phyloP scores from a whole-genome alignment of 1,140 invertebrate genomes.

The Prorops nasuta region DNA sequence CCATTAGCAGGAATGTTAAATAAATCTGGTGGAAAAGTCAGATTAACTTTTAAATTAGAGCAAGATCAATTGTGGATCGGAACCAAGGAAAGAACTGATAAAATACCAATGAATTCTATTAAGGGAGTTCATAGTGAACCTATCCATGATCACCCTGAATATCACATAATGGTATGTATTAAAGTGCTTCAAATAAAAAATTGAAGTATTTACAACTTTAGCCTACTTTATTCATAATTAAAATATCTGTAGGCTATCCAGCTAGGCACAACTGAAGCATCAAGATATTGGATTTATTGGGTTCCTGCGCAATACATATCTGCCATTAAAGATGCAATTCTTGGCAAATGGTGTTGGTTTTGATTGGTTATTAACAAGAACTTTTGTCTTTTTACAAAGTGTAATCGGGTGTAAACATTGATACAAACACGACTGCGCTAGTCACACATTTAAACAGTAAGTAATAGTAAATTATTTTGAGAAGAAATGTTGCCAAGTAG shows the following conservation, averaged over 20 bases:
- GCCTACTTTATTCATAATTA: conserved; percentile 6
- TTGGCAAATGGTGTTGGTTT: conserved; percentile 86
- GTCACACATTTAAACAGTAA: conserved; percentile 48
- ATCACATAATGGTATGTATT: conserved; percentile 83
- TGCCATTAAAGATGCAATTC: conserved; percentile 87
- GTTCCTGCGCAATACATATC: conserved; percentile 89
- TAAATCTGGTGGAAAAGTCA: conserved; percentile 88
- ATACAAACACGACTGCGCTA: conserved; percentile 49
- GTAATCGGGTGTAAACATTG: conserved; percentile 39
- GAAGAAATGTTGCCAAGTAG: no score
- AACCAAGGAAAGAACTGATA: conserved; percentile 91
- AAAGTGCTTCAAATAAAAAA: no score
- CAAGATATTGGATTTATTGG: conserved; percentile 93
- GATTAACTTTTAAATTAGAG: conserved; percentile 91
- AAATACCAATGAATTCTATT: conserved; percentile 88
- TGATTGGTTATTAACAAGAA: conserved; percentile 48
- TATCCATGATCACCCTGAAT: conserved; percentile 87
- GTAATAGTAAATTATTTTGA: conserved; percentile 47
- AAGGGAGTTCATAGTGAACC: conserved; percentile 82
- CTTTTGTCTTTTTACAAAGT: conserved; percentile 27
- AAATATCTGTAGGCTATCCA: conserved; percentile 69
- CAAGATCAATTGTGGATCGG: conserved; percentile 91
- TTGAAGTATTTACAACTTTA: no score
- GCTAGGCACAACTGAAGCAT: conserved; percentile 84
- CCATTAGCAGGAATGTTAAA: conserved; percentile 90